Base-by-base conservation (phyloP, 2,797 vertebrate species). In the Rhinella marina region DNA sequence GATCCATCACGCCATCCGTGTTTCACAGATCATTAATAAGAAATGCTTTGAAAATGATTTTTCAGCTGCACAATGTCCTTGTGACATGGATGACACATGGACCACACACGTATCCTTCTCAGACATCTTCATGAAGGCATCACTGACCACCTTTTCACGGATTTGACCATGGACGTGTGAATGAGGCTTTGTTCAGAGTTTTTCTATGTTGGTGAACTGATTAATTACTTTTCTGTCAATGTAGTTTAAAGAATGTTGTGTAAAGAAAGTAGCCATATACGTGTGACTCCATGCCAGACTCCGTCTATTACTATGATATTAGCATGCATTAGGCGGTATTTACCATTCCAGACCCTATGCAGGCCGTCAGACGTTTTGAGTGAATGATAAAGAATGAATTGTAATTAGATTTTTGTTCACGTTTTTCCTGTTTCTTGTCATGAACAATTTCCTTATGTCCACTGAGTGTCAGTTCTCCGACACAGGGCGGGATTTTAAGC, bases 401-500 rank as follows among this genome's bases (percentile, higher is more conserved):
- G 48, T 88, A 88, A 88, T 88, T 86, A 9, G 79, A 86, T 88
- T 76, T 88, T 77, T 50, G 27, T 59, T 82, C 80, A 77, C 54
- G 21, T 86, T 76, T 73, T 66, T 84, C 87, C 64, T 88, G 82
- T 76, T 86, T 82, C 68, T 82, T 85, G 78, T 80, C 84, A 64
- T 81, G 29, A 88, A 23, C 77, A 80, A 88, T 82, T 73, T 76
- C 77, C 25, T 64, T 78, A 64, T 50, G 57, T 70, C 50, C 79
- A 77, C 21, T 29, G 79, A 88, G 88, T 88, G 88, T 88, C 84
- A 86, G 78, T 85, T 85, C 87, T 79, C 56, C 27, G 70, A 70
- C 68, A 82, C 84, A 57, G 61, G 61, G 59, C 79, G 61, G 70
- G 79, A 77, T 76, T 77, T 79, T 75, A 62, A 76, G 84, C 82